Conservation (phyloP, 2,113 vertebrate genomes). For the Centropus unirufus region DNA sequence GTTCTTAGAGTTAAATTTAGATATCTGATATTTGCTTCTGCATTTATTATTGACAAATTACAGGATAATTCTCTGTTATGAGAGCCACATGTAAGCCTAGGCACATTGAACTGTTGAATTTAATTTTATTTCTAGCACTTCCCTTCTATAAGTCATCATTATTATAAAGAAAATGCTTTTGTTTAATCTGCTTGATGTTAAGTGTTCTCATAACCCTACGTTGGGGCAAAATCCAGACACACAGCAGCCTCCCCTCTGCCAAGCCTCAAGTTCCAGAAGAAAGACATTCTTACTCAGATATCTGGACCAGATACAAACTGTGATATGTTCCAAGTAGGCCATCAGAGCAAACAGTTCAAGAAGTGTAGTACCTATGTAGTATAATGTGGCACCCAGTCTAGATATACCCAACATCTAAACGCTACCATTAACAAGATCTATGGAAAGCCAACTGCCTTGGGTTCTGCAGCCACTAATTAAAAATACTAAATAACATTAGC, state of each 20-base stretch:
- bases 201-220: neutral
- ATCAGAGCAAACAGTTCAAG: neutral
- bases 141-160: neutral
- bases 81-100: neutral
- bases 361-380: neutral
- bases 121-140: neutral
- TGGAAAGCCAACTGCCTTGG: neutral
- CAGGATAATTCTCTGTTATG: neutral
- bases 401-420: neutral
- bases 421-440: neutral
- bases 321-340: neutral
- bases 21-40: neutral
- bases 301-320: neutral
- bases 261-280: neutral
- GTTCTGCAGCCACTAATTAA: neutral
- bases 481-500: neutral
- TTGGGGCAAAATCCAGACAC: neutral
- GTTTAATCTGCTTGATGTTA: neutral
- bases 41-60: neutral
- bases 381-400: neutral
- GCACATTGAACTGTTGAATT: neutral
- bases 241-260: accelerated
- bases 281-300: neutral
- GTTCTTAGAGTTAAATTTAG: neutral
- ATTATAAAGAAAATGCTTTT: neutral